These are phyloP conservation scores for Conomelus anceps DNA, from an alignment of 2,888 invertebrate genomes.

Conservation along the genomic window DNA sequence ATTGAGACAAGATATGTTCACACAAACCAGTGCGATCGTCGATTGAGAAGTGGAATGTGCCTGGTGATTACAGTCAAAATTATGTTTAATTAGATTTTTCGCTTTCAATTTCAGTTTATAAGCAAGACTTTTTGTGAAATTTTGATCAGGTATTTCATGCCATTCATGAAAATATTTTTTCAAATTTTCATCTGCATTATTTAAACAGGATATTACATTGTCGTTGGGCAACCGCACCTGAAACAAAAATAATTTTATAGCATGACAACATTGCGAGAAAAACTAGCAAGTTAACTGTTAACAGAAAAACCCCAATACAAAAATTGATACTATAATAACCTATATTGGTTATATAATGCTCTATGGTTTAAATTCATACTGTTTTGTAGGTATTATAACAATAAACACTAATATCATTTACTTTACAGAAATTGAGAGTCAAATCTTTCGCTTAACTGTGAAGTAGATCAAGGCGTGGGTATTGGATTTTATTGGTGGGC, in stretches of 20 bases:
- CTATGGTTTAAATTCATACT: too few species aligned
- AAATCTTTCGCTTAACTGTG: too few species aligned
- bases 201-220: neutral
- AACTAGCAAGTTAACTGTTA: too few species aligned
- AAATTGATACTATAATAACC: too few species aligned
- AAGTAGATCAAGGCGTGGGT: too few species aligned
- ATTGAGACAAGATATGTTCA: neutral
- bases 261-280: too few species aligned
- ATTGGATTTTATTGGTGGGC: too few species aligned
- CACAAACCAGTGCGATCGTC: neutral
- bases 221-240: neutral
- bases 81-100: neutral
- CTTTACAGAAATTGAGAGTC: too few species aligned
- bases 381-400: too few species aligned
- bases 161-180: neutral
- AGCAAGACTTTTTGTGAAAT: neutral
- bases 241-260: neutral
- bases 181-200: neutral
- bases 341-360: too few species aligned
- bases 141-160: neutral
- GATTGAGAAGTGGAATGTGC: neutral
- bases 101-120: neutral
- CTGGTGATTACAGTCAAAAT: neutral
- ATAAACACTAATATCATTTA: too few species aligned
- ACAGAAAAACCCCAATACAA: too few species aligned